Base-by-base conservation (phyloP, 2,888 invertebrate species). In the Drosophila barbarae region DNA sequence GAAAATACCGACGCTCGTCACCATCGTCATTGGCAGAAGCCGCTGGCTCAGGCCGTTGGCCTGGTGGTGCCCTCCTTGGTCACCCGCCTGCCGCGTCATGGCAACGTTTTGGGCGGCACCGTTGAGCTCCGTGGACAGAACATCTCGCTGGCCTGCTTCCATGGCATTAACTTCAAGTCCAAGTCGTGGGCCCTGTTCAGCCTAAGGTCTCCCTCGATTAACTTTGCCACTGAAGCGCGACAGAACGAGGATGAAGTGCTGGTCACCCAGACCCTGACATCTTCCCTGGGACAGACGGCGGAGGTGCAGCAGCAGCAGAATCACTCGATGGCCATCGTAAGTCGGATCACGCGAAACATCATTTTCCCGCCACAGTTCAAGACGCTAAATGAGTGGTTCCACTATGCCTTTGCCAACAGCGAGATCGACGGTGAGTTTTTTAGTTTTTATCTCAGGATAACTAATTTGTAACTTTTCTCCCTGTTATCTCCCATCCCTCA, bases 121-220 rank as follows among this genome's bases (percentile, higher is more conserved):
- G 93, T 98, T 93, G 94, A 98, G 90, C 90, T 97, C 73, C 94
- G 95, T 90, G 95, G 95, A 38, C 94, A 94, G 69, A 96, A 98
- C 89, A 95, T 98, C 61, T 97, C 98, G 7, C 90, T 98, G 72
- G 98, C 98, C 5, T 98, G 98, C 89, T 98, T 98, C 92, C 98
- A 98, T 89, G 98, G 98, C 35, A 96, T 97, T 87, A 98, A 98
- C 90, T 97, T 98, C 89, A 96, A 97, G 88, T 93, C 97, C 58
- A 98, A 98, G 90, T 96, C 96, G 1, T 98, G 98, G 98, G 98
- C 98, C 7, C 89, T 98, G 71, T 98, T 98, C 89, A 97, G 96
- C 77, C 91, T 98, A 72, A 95, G 95, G 87, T 96, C 98, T 84
- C 98, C 98, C 0, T 95, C 94, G 85, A 96, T 98, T 74, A 95